Evolutionary conservation across 2,113 vertebrate genomes (phyloP), one percentile per base, ranked within the genome.

Genomic region (Microcebus murinus): DNA sequence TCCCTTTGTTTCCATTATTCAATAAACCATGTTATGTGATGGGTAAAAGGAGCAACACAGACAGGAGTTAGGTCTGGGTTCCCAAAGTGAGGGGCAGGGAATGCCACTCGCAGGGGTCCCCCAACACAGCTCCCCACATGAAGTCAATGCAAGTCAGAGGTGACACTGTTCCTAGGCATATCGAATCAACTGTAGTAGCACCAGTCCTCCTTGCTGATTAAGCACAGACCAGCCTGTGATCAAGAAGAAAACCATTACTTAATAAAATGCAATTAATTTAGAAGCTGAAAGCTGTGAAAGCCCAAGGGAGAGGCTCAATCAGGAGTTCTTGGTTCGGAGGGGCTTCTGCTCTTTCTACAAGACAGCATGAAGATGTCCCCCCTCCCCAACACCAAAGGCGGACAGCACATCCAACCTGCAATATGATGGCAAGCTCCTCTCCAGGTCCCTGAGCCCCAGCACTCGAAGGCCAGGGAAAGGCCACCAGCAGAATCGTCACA

Each of bases 241-340:
- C 71, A 95, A 81, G 93, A 79, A 90, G 80, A 92, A 94, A 95
- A 74, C 71, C 57, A 42, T 57, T 77, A 59, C 70, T 92, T 92
- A 68, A 91, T 67, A 87, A 92, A 92, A 94, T 25, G 55, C 67
- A 96, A 89, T 89, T 93, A 45, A 93, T 77, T 92, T 90, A 80
- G 71, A 82, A 95, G 95, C 71, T 6, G 8, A 91, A 96, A 86
- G 55, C 82, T 48, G 71, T 11, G 9, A 59, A 91, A 61, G 86
- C 93, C 77, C 57, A 63, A 27, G 84, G 76, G 81, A 85, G 50
- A 88, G 39, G 23, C 86, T 88, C 59, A 31, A 20, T 31, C 71
- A 76, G 73, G 31, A 23, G 25, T 27, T 36, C 80, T 42, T 14
- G 17, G 48, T 92, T 90, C 5, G 34, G 31, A 50, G 36, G 20